These are phyloP conservation scores for Oxyscelio sp. DNA, from an alignment of 2,888 invertebrate species.

Conservation along the genomic window DNA sequence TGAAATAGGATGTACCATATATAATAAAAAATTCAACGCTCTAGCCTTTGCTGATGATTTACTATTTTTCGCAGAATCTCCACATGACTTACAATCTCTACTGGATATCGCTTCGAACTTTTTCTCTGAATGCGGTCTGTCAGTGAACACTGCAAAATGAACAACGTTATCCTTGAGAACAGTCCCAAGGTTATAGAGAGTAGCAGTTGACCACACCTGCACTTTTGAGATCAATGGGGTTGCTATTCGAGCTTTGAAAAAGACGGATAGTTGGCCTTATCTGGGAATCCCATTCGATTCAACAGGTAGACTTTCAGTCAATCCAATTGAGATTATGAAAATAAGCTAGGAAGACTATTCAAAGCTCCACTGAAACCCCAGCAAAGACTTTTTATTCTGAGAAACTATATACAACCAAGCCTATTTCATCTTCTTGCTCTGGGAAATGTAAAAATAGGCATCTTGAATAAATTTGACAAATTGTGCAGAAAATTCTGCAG, in stretches of 20 bases:
- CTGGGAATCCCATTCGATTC: constrained; percentile 44
- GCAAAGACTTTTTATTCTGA: constrained; percentile 58
- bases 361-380: constrained; percentile 71
- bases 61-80: constrained; percentile 41
- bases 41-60: constrained; percentile 76
- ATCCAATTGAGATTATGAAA: neutral
- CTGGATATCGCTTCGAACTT: neutral
- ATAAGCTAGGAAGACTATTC: constrained; percentile 56
- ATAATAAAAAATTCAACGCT: constrained; percentile 17
- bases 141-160: constrained; percentile 78
- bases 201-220: constrained; percentile 48
- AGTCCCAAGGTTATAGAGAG: constrained; percentile 57
- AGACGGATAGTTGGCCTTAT: no score
- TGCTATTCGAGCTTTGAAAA: no score
- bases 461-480: no score
- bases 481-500: no score
- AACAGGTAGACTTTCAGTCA: neutral
- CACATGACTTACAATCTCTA: constrained; percentile 27
- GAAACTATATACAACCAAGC: constrained; percentile 37
- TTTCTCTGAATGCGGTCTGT: constrained; percentile 32
- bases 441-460: constrained; percentile 69
- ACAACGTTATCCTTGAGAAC: constrained; percentile 3
- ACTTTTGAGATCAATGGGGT: no score
- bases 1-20: constrained; percentile 5
- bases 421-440: constrained; percentile 80